phyloP scores from a whole-genome alignment of 2,113 vertebrate genomes.

The Mola mola region DNA sequence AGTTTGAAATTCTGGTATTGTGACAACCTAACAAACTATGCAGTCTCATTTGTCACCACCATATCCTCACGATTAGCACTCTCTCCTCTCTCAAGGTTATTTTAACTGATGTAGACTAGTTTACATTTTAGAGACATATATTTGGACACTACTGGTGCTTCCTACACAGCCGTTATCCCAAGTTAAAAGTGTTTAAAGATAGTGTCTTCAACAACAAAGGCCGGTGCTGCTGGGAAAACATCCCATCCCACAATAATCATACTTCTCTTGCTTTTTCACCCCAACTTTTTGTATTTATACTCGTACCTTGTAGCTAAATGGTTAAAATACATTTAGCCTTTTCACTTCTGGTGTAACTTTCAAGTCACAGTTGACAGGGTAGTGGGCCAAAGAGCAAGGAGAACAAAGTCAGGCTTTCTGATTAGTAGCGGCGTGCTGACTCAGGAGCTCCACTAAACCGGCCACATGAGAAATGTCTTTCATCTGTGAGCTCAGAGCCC shows the following conservation, averaged over 20 bases:
- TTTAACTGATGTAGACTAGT: neutral
- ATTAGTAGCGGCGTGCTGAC: constrained; percentile 69
- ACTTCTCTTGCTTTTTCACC: neutral
- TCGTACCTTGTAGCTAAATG: too few relatives aligned
- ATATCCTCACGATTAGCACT: neutral
- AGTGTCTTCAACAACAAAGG: neutral
- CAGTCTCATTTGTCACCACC: neutral
- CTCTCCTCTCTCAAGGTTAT: neutral
- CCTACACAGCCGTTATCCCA: too few relatives aligned
- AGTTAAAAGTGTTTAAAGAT: neutral
- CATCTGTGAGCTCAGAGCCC: constrained; percentile 67
- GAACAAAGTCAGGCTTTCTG: constrained; percentile 11
- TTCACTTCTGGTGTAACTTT: too few relatives aligned
- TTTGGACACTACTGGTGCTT: too few relatives aligned
- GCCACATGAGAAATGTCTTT: constrained; percentile 70
- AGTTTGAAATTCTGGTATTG: too few relatives aligned
- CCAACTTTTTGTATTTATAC: too few relatives aligned
- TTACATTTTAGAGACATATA: too few relatives aligned
- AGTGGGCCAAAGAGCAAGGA: too few relatives aligned
- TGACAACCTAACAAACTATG: too few relatives aligned
- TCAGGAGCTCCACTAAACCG: constrained; percentile 68
- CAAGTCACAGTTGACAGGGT: too few relatives aligned
- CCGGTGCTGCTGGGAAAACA: neutral
- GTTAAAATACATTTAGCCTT: too few relatives aligned
- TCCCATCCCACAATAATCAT: neutral